Evolutionary conservation across 2,113 vertebrate genomes (phyloP).

Genomic region (Rhadina sibilatrix): DNA sequence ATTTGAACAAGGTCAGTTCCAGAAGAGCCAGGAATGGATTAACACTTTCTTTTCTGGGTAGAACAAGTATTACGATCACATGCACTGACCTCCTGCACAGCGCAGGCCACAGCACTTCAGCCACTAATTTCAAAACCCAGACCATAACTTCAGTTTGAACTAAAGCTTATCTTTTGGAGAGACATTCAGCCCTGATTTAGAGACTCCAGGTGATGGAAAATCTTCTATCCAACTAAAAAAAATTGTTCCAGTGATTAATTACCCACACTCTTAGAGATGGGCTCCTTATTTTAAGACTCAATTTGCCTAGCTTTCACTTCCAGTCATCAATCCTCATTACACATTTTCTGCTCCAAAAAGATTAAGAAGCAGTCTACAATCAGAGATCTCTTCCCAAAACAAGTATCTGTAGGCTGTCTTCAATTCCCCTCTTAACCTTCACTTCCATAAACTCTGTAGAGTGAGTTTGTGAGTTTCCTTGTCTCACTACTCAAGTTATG

Average conservation of each 20-base stretch:
- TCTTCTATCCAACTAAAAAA: neutral
- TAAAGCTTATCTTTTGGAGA: neutral
- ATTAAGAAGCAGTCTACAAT: neutral
- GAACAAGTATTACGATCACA: neutral
- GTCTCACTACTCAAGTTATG: neutral
- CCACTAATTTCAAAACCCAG: neutral
- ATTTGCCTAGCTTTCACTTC: slow-evolving; percentile 8
- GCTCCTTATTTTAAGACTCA: slow-evolving; percentile 23
- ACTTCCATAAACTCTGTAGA: neutral
- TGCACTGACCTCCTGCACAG: neutral
- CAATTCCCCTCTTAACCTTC: neutral
- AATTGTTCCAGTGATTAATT: slow-evolving; percentile 28
- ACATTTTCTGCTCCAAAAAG: neutral
- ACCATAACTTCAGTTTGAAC: neutral
- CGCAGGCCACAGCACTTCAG: neutral
- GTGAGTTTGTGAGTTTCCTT: neutral
- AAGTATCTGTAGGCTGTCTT: neutral
- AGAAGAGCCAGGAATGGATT: neutral
- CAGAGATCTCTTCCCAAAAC: neutral
- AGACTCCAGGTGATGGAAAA: neutral
- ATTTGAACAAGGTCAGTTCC: neutral
- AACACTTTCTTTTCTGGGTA: neutral
- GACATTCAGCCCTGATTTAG: slow-evolving; percentile 17
- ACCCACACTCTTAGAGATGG: neutral
- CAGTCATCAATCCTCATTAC: slow-evolving; percentile 11